Conservation (phyloP, 2,797 vertebrate species). For the Notamacropus eugenii region DNA sequence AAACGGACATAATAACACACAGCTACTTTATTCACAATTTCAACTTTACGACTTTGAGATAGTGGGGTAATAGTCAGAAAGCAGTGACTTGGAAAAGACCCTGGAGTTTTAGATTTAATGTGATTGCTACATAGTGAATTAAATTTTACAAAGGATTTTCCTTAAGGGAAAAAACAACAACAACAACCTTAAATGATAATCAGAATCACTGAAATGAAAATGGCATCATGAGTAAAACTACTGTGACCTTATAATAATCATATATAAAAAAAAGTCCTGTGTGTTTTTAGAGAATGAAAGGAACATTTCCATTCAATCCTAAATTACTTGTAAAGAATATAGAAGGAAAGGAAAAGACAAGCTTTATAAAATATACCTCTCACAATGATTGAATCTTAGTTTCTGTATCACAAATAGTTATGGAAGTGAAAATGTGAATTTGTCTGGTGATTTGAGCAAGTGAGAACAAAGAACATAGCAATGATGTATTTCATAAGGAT, state of each 20-base stretch:
- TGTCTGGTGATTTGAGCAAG: slow-evolving; percentile 27
- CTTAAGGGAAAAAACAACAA: no score
- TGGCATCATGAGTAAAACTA: slow-evolving; percentile 40
- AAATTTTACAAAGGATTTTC: neutral
- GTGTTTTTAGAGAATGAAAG: slow-evolving; percentile 49
- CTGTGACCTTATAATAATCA: slow-evolving; percentile 24
- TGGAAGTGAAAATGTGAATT: slow-evolving; percentile 29
- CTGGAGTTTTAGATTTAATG: neutral
- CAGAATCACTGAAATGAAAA: slow-evolving; percentile 58
- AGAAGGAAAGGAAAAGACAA: slow-evolving; percentile 32
- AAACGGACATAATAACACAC: neutral
- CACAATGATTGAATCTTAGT: neutral
- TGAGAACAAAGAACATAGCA: slow-evolving; percentile 23
- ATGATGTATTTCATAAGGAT: neutral
- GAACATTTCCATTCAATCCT: slow-evolving; percentile 49
- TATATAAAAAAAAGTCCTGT: slow-evolving; percentile 11
- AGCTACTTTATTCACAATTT: neutral
- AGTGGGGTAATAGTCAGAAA: neutral
- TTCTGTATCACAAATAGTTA: neutral
- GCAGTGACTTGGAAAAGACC: neutral
- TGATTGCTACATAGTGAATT: neutral
- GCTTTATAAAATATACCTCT: slow-evolving; percentile 35
- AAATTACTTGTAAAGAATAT: slow-evolving; percentile 54
- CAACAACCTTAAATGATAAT: neutral
- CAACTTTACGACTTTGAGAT: neutral